Conservation (phyloP, 2,888 invertebrate species). For the Chesias legatella region DNA sequence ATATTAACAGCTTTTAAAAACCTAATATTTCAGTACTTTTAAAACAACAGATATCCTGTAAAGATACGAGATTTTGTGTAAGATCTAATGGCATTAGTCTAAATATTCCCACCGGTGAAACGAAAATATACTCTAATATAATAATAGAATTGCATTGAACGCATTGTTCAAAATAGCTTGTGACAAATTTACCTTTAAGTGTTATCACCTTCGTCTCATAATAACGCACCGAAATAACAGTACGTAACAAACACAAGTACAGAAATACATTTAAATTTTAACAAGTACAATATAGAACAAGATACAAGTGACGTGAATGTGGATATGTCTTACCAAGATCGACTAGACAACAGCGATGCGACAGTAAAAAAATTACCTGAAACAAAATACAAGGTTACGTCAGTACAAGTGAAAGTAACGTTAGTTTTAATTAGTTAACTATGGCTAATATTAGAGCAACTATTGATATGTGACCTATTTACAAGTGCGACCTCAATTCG, state of each 20-base stretch:
- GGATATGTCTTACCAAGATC: slow-evolving; percentile 23
- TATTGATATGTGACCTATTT: slow-evolving; percentile 74
- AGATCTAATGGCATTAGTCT: too few species aligned
- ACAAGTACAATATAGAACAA: slow-evolving; percentile 42
- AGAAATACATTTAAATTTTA: slow-evolving; percentile 58
- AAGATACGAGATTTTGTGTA: too few species aligned
- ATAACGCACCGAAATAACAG: slow-evolving; percentile 67
- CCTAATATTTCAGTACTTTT: too few species aligned
- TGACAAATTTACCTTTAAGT: slow-evolving; percentile 65
- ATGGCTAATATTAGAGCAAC: slow-evolving; percentile 56
- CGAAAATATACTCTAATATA: slow-evolving; percentile 11
- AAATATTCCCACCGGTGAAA: neutral
- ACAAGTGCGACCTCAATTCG: slow-evolving; percentile 66
- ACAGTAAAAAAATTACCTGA: slow-evolving; percentile 60
- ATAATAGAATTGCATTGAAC: slow-evolving; percentile 57
- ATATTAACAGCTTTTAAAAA: too few species aligned
- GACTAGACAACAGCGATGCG: slow-evolving; percentile 20
- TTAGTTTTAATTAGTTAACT: slow-evolving; percentile 69
- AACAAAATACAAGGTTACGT: slow-evolving; percentile 53
- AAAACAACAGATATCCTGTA: too few species aligned
- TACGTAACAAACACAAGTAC: slow-evolving; percentile 40
- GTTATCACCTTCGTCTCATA: slow-evolving; percentile 72
- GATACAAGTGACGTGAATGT: slow-evolving; percentile 35
- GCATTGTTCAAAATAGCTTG: slow-evolving; percentile 62
- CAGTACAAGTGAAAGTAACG: too few species aligned